Conservation (phyloP, 2,797 vertebrate species). For the Eulemur coronatus region DNA sequence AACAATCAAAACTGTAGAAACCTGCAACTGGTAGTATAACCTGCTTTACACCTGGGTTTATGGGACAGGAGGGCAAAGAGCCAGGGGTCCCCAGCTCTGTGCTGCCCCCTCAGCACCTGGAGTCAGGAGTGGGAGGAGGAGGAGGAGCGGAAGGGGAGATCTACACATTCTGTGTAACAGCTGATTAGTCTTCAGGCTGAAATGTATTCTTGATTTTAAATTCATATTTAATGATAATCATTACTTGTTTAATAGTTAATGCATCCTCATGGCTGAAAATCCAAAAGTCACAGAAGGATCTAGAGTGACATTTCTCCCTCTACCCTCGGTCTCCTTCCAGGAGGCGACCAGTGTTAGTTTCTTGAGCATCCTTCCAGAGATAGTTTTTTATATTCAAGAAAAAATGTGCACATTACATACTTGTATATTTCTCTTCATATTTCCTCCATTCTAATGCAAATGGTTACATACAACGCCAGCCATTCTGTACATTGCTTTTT, state of each 20-base stretch:
- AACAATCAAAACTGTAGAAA: constrained; percentile 25
- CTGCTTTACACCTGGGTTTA: neutral
- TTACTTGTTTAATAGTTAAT: neutral
- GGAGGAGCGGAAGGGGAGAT: accelerated
- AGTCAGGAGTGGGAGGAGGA: accelerated
- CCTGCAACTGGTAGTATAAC: neutral
- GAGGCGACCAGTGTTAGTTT: neutral
- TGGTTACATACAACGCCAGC: neutral
- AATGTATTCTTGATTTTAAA: neutral
- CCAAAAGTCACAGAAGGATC: neutral
- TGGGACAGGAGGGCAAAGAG: neutral
- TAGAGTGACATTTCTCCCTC: neutral
- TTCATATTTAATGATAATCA: neutral
- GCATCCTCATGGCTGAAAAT: neutral
- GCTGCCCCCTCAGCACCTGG: neutral
- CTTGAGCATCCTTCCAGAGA: neutral
- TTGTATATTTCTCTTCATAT: neutral
- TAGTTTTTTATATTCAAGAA: neutral
- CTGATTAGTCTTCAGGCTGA: neutral
- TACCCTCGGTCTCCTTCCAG: neutral
- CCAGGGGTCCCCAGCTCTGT: neutral
- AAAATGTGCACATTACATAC: neutral
- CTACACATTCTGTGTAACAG: neutral
- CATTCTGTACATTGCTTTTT: neutral
- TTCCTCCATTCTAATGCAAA: neutral